phyloP scores from a whole-genome alignment of 2,888 invertebrate species.

The Eulithis testata region DNA sequence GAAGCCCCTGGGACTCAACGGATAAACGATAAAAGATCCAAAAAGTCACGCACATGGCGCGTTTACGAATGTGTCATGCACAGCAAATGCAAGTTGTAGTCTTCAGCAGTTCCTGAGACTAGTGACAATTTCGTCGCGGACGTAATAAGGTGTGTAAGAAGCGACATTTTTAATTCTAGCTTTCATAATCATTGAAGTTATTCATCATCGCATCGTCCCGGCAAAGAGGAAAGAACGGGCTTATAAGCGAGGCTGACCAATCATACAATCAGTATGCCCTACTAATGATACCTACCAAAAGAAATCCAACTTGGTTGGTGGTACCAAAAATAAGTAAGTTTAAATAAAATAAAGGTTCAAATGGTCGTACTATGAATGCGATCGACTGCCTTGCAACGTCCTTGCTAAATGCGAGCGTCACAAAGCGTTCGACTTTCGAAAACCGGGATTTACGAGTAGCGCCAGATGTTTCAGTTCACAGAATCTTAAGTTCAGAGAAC shows the following conservation, averaged over 20 bases:
- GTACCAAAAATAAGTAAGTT: too few species aligned
- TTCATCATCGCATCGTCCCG: too few species aligned
- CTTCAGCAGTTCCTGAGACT: background rate
- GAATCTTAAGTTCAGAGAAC: constrained; percentile 20
- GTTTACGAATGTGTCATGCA: background rate
- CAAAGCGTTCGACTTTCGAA: background rate
- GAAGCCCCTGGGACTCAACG: background rate
- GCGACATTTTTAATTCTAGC: background rate
- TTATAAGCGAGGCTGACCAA: too few species aligned
- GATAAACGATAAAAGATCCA: constrained; percentile 9
- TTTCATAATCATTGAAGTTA: too few species aligned
- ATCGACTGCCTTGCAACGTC: too few species aligned
- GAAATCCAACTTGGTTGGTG: too few species aligned
- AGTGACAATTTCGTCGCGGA: background rate
- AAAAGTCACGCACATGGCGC: constrained; percentile 18
- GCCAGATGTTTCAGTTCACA: constrained; percentile 26
- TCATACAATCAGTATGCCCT: too few species aligned
- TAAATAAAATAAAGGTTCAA: too few species aligned
- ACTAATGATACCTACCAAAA: too few species aligned
- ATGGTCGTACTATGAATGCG: too few species aligned
- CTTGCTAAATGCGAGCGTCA: too few species aligned
- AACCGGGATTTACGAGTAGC: background rate
- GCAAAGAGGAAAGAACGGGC: too few species aligned
- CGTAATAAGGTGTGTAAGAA: background rate
- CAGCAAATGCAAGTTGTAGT: background rate